A percentile compares a stretch with the other conserved stretches of the same genome.
Evolutionary conservation across 1,140 invertebrate genomes (phyloP).

Genomic region (Cyrtorhinus lividipennis): DNA sequence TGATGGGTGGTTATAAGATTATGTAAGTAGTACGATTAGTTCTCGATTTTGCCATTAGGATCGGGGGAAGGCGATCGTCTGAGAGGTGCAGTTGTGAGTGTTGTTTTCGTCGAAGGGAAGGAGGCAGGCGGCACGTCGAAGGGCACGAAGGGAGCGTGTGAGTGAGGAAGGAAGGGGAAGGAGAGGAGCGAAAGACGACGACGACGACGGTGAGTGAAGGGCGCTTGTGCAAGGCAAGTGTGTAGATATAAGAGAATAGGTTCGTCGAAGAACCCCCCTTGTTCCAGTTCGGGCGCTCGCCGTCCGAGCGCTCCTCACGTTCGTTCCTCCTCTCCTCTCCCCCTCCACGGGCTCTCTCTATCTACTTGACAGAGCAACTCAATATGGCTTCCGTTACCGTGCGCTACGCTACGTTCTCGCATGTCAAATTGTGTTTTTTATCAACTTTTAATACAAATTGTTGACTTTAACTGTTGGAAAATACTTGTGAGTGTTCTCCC

Average conservation of each 20-base stretch:
- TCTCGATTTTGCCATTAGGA: too few species aligned
- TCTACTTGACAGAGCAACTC: conserved; percentile 8
- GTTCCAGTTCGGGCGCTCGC: background rate
- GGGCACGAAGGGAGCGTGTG: background rate
- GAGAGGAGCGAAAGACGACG: background rate
- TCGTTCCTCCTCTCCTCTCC: background rate
- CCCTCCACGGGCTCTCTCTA: background rate
- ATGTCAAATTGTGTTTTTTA: conserved; percentile 5
- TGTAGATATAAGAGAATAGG: background rate
- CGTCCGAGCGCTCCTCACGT: background rate
- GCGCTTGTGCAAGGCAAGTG: background rate
- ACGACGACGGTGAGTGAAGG: background rate
- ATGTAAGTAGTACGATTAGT: too few species aligned
- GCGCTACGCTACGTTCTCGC: conserved; percentile 1
- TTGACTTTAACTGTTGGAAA: background rate
- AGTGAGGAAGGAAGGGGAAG: background rate
- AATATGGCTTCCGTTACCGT: conserved; percentile 9
- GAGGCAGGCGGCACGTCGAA: too few species aligned
- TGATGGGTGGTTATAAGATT: too few species aligned
- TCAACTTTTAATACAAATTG: background rate
- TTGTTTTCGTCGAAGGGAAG: too few species aligned
- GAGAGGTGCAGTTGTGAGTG: too few species aligned
- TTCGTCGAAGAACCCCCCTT: background rate
- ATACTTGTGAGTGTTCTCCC: background rate
- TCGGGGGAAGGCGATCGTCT: too few species aligned